Conservation (phyloP, 1,140 invertebrate species). For the Brachionus rotundiformis region DNA sequence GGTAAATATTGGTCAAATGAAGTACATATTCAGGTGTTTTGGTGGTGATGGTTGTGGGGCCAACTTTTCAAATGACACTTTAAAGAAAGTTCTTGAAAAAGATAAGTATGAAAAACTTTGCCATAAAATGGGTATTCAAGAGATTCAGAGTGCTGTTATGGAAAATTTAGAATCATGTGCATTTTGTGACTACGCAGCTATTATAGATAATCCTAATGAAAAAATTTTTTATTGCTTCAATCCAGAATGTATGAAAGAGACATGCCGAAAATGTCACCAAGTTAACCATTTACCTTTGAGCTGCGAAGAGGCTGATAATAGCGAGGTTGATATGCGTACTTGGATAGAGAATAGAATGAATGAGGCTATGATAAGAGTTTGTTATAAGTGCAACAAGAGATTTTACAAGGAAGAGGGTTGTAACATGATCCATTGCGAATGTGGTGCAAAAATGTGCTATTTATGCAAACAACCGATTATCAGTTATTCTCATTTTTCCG, state of each 20-base stretch:
- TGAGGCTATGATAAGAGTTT: conserved; percentile 70
- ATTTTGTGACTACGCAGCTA: background rate
- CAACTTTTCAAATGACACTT: conserved; percentile 55
- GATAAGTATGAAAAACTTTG: conserved; percentile 67
- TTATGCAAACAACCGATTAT: conserved; percentile 68
- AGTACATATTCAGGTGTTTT: conserved; percentile 67
- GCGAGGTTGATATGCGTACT: conserved; percentile 66
- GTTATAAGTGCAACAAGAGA: conserved; percentile 68
- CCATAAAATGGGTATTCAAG: conserved; percentile 67
- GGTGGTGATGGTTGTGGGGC: conserved; percentile 58
- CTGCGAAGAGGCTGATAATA: conserved; percentile 70
- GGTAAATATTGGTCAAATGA: conserved; percentile 65
- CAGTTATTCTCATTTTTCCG: conserved; percentile 70
- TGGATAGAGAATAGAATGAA: conserved; percentile 72
- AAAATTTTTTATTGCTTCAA: conserved; percentile 71
- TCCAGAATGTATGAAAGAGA: conserved; percentile 70
- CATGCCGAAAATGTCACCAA: conserved; percentile 70
- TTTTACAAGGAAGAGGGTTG: conserved; percentile 72
- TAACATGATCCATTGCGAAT: conserved; percentile 73
- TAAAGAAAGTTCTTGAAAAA: conserved; percentile 64
- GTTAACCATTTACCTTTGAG: conserved; percentile 69
- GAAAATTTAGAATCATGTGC: conserved; percentile 63
- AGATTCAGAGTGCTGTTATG: conserved; percentile 69
- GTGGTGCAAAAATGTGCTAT: conserved; percentile 73
- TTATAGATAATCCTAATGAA: conserved; percentile 63